Percentiles rank a stretch among this genome's conserved stretches.
phyloP scores from a whole-genome alignment of 2,797 vertebrate species.

The Moxostoma hubbsi region DNA sequence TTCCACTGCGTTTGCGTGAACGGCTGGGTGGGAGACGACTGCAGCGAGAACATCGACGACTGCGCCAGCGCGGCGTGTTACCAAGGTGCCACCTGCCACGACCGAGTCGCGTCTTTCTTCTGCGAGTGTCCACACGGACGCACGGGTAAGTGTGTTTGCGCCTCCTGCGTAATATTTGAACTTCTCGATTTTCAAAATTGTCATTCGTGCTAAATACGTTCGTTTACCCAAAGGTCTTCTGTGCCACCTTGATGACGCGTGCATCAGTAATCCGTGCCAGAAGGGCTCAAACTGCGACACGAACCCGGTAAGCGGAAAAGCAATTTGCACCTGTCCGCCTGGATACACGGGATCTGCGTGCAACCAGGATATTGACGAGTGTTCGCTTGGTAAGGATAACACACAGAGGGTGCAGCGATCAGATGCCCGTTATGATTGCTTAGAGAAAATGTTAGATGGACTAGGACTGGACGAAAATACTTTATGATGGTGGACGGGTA shows the following conservation, averaged over 20 bases:
- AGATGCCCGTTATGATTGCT: background rate
- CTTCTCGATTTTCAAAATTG: background rate
- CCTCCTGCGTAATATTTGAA: background rate
- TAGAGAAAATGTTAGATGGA: background rate
- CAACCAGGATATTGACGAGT: conserved; percentile 95
- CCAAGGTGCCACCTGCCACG: conserved; percentile 91
- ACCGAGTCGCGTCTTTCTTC: conserved; percentile 95
- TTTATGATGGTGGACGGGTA: too few relatives aligned
- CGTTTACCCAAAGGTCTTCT: conserved; percentile 82
- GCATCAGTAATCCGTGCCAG: conserved; percentile 97
- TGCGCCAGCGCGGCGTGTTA: conserved; percentile 93
- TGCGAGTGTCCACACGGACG: conserved; percentile 97
- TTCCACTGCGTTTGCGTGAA: conserved; percentile 96
- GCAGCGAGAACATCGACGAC: conserved; percentile 97
- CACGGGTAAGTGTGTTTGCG: conserved; percentile 77
- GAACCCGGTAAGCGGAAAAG: conserved; percentile 96
- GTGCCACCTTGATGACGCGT: conserved; percentile 94
- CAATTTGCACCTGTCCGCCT: conserved; percentile 94
- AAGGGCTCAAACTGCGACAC: conserved; percentile 98
- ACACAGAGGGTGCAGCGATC: background rate
- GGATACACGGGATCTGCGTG: conserved; percentile 93
- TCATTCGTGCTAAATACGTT: background rate
- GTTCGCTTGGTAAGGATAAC: conserved; percentile 83
- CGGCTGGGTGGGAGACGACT: conserved; percentile 95
- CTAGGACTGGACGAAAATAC: too few relatives aligned